Base-by-base conservation (phyloP, 2,888 invertebrate genomes). In the Lapara coniferarum region DNA sequence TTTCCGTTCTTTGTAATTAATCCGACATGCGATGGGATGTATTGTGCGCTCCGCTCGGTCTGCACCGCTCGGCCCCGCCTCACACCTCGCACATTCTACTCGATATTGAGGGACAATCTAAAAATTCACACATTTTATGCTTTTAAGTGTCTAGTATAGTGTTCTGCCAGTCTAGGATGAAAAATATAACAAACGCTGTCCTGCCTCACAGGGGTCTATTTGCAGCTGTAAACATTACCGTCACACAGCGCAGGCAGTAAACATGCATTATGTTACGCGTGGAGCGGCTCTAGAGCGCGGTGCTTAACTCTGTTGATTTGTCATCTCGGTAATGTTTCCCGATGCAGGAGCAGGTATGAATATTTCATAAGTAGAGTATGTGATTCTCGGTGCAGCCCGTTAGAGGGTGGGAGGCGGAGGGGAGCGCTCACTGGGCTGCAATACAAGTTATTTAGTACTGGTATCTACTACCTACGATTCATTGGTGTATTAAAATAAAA, bases 1-100 rank as follows among this genome's bases (percentile, higher is more conserved):
- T 86, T 86, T 85, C 85, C 84, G 78, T 72, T 74, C 78, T 75
- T 81, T 74, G 85, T 84, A 84, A 89, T 87, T 83, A 86, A 88
- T 88, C 84, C 81, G 81, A 82, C 82, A 81, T 81, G 80, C 77
- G 81, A 74, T 74, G 72, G 76, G 80, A 80, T 63, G 78, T 81
- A 77, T 84, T 78, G 78, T 75, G 71, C 73, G 71, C 69, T 72
- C 72, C 75, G 44, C 16, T 7, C 56, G 44, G 19, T 30, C n/a
- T 30, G 58, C 37, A 46, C 16, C 30, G 19, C 63, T n/a, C 37
- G 13, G 25, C 13, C 30, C 30, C 19, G 53, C 59, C 13, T 19
- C 19, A 19, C 46, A n/a, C 49, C n/a, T 5, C 16, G n/a, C 59
- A 12, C 13, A 1, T 5, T 46, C 16, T 46, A 10, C 46, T 46